Conservation (phyloP, 1,140 invertebrate species). For the Drosophila repleta region DNA sequence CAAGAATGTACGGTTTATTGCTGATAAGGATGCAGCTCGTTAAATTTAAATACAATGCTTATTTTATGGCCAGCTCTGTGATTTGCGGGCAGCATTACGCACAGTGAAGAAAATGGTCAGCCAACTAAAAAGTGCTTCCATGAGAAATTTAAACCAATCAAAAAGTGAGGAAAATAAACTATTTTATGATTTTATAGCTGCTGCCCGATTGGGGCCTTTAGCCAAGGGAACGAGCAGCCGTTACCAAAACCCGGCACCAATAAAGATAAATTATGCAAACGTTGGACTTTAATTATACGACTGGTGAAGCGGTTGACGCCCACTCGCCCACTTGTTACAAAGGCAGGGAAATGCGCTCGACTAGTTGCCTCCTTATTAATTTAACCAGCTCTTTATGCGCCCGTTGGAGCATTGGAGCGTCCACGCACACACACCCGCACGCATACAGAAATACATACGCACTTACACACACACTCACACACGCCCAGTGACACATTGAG, state of each 20-base stretch:
- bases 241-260: conserved; percentile 27
- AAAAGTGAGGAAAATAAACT: conserved; percentile 18
- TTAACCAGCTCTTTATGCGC: conserved; percentile 63
- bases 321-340: conserved; percentile 32
- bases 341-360: conserved; percentile 33
- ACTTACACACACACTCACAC: conserved; percentile 19
- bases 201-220: conserved; percentile 15
- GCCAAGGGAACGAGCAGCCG: conserved; percentile 3
- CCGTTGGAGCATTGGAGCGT: conserved; percentile 63
- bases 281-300: conserved; percentile 72
- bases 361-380: conserved; percentile 74
- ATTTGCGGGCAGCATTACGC: conserved; percentile 13
- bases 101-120: conserved; percentile 9
- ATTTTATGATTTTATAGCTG: conserved; percentile 23
- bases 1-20: conserved; percentile 65
- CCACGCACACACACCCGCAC: conserved; percentile 42
- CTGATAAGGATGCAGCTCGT: conserved; percentile 61
- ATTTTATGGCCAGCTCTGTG: conserved; percentile 49
- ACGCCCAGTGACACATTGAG: conserved; percentile 15
- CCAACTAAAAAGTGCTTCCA: conserved; percentile 43
- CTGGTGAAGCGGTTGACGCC: conserved; percentile 51
- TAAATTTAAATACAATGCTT: conserved; percentile 58
- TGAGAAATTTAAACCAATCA: conserved; percentile 19
- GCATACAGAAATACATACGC: not conserved
- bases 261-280: conserved; percentile 81